A percentile compares a stretch with the other conserved stretches of the same genome.
These are phyloP conservation scores for Pachliopta kotzebuea DNA, from an alignment of 2,888 invertebrate species.

Conservation along the genomic window DNA sequence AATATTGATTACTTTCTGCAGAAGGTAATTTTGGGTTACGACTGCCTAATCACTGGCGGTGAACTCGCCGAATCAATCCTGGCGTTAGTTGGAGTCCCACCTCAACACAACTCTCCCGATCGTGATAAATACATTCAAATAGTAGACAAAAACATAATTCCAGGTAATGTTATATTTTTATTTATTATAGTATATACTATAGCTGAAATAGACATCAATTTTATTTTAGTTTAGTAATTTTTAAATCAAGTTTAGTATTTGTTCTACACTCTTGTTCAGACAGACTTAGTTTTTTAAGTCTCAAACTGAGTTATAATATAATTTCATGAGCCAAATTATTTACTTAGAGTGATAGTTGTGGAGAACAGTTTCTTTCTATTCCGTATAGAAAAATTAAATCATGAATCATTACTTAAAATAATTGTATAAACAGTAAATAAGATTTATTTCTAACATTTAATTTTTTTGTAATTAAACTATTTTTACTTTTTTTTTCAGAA, in stretches of 20 bases:
- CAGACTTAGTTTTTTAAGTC: too few relatives aligned
- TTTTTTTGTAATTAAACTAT: neutral
- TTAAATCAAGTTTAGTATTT: too few relatives aligned
- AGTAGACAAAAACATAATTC: conserved; percentile 46
- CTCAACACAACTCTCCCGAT: conserved; percentile 62
- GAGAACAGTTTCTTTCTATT: too few relatives aligned
- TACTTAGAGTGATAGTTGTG: too few relatives aligned
- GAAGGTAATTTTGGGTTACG: conserved; percentile 59
- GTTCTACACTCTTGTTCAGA: too few relatives aligned
- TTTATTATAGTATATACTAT: neutral
- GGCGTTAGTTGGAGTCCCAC: conserved; percentile 58
- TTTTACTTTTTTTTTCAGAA: conserved; percentile 41
- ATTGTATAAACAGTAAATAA: too few relatives aligned
- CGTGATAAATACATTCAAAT: conserved; percentile 50
- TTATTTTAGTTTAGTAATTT: too few relatives aligned
- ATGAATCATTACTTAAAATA: too few relatives aligned
- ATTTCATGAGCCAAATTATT: too few relatives aligned
- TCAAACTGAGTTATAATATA: too few relatives aligned
- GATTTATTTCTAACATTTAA: neutral
- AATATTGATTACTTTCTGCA: conserved; percentile 33
- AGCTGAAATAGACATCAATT: too few relatives aligned
- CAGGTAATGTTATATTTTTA: conserved; percentile 34
- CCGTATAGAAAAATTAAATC: too few relatives aligned
- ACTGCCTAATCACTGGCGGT: conserved; percentile 48
- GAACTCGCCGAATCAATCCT: conserved; percentile 52